Conservation (phyloP, 2,113 vertebrate genomes). For the Halcyon malimbica region DNA sequence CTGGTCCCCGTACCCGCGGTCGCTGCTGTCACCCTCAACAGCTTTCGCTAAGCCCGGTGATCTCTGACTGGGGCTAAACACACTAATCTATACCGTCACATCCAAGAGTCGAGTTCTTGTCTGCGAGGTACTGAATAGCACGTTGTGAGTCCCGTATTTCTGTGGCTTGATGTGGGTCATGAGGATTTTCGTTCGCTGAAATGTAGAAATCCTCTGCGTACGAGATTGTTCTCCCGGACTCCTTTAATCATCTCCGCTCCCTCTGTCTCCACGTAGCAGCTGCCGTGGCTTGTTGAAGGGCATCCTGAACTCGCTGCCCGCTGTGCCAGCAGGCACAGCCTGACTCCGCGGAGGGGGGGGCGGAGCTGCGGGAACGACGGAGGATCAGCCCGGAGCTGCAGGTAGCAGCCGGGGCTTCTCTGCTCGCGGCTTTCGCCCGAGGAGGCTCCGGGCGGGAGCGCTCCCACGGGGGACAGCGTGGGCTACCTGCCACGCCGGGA, state of each 20-base stretch:
- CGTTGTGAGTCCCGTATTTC: neutral
- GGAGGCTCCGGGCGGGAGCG: neutral
- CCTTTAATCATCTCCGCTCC: neutral
- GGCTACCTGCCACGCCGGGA: neutral
- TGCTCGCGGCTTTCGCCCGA: accelerated
- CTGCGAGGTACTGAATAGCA: neutral
- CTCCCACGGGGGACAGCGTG: accelerated
- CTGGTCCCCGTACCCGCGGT: neutral
- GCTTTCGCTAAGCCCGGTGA: neutral
- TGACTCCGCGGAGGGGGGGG: too few species aligned
- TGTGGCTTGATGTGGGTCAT: neutral
- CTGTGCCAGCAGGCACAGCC: neutral
- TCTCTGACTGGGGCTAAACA: neutral
- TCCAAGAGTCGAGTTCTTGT: neutral
- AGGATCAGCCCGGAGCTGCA: neutral
- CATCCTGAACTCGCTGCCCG: neutral
- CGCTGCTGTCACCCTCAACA: neutral
- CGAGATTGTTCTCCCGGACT: neutral
- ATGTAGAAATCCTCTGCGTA: neutral
- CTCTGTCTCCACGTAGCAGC: neutral
- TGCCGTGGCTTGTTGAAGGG: neutral
- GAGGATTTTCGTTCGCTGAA: neutral
- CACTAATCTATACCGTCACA: neutral
- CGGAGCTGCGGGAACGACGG: neutral
- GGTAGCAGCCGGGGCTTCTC: neutral